Evolutionary conservation across 2,888 invertebrate species (phyloP).

Genomic region (Punctoribates punctum): DNA sequence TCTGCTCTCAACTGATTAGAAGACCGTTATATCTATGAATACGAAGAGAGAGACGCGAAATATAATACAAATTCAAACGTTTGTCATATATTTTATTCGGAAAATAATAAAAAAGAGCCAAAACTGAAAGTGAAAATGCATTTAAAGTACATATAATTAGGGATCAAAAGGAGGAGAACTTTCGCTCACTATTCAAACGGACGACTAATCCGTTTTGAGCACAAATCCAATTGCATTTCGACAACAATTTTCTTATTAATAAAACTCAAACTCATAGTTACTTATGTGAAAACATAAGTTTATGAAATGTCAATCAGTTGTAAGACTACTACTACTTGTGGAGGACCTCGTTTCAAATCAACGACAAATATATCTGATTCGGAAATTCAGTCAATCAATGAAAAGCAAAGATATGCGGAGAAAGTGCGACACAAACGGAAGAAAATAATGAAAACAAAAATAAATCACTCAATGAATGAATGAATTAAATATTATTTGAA

Average conservation of each 20-base stretch:
- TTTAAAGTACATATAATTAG: not conserved
- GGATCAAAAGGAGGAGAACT: not conserved
- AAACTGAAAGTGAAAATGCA: conserved; percentile 2
- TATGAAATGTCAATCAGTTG: too few relatives aligned
- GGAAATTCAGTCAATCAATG: not conserved
- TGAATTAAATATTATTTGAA: not conserved
- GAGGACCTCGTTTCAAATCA: not conserved
- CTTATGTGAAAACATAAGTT: too few relatives aligned
- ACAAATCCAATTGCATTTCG: not conserved
- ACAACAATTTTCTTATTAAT: too few relatives aligned
- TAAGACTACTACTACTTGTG: not conserved
- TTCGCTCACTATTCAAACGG: not conserved
- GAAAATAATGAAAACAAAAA: not conserved
- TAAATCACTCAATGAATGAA: not conserved
- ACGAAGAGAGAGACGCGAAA: not conserved
- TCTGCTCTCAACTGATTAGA: conserved; percentile 29
- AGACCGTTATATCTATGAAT: conserved; percentile 22
- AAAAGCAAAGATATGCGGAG: not conserved
- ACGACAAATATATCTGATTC: conserved; percentile 13
- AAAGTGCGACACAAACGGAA: not conserved
- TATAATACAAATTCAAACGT: conserved; percentile 12
- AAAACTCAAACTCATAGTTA: too few relatives aligned
- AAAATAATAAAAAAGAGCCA: not conserved
- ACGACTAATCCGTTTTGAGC: not conserved
- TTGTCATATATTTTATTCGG: conserved; percentile 4